These are phyloP conservation scores for Coilia nasus DNA, from an alignment of 2,797 vertebrate species.

Conservation along the genomic window DNA sequence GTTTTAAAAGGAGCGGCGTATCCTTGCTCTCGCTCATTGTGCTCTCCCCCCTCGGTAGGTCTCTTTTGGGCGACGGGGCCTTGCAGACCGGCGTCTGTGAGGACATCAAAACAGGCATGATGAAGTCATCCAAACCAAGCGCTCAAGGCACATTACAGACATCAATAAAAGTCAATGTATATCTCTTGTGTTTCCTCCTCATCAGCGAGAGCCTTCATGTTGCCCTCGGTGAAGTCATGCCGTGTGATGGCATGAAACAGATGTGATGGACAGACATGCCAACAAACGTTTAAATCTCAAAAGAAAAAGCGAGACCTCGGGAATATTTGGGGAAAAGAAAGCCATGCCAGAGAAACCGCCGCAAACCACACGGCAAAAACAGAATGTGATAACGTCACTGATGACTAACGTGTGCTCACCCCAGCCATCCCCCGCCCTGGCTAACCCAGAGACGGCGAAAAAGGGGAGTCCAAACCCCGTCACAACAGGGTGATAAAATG, in stretches of 20 bases:
- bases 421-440: not conserved
- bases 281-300: not conserved
- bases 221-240: not conserved
- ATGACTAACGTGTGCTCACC: conserved; percentile 2
- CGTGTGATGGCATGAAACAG: not conserved
- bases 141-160: not conserved
- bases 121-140: conserved; percentile 11
- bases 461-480: not conserved
- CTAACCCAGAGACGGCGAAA: not conserved
- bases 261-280: conserved; percentile 5
- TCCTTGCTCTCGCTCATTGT: conserved; percentile 50
- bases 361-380: conserved; percentile 12
- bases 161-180: conserved; percentile 14
- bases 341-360: not conserved
- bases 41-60: conserved; percentile 55
- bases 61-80: conserved; percentile 55
- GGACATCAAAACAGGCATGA: conserved; percentile 23
- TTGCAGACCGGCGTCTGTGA: conserved; percentile 56
- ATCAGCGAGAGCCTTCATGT: not conserved
- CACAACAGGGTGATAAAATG: not conserved
- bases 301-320: not conserved
- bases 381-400: conserved; percentile 19
- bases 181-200: not conserved
- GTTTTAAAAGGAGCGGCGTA: conserved; percentile 28
- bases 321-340: not conserved